These are phyloP conservation scores for Protophormia terraenovae DNA, from an alignment of 2,888 invertebrate species.

Conservation along the genomic window DNA sequence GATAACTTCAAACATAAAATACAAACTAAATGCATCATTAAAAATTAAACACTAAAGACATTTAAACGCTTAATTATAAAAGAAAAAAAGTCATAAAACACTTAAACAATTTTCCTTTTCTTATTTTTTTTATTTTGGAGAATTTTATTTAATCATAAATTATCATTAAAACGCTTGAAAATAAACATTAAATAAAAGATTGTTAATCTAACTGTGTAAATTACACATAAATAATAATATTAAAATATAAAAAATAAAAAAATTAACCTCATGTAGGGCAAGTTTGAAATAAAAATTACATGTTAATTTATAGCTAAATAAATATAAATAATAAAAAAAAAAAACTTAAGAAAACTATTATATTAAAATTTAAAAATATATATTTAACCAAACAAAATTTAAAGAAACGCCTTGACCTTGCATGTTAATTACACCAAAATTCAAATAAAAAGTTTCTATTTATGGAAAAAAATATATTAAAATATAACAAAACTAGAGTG, in stretches of 20 bases:
- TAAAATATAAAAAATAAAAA: neutral
- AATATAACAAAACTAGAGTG: no score
- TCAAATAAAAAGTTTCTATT: neutral
- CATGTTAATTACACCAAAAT: neutral
- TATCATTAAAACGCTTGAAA: neutral
- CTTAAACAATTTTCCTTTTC: no score
- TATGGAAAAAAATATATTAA: neutral
- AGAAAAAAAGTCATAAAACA: no score
- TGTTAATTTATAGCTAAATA: neutral
- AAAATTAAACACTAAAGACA: neutral
- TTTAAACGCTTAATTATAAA: neutral
- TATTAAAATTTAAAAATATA: neutral
- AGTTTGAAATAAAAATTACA: neutral
- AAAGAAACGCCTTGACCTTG: constrained; percentile 48
- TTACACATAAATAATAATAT: neutral
- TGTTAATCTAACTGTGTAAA: neutral
- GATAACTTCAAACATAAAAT: neutral
- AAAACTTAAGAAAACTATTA: neutral
- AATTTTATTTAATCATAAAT: neutral
- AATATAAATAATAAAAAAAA: neutral
- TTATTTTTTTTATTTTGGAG: no score
- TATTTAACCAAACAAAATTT: neutral
- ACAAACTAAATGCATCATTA: neutral
- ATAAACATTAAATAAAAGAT: neutral
- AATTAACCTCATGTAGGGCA: neutral